A percentile compares a stretch with the other conserved stretches of the same genome.
phyloP scores from a whole-genome alignment of 2,888 invertebrate genomes.

The Adelognathus sp. region DNA sequence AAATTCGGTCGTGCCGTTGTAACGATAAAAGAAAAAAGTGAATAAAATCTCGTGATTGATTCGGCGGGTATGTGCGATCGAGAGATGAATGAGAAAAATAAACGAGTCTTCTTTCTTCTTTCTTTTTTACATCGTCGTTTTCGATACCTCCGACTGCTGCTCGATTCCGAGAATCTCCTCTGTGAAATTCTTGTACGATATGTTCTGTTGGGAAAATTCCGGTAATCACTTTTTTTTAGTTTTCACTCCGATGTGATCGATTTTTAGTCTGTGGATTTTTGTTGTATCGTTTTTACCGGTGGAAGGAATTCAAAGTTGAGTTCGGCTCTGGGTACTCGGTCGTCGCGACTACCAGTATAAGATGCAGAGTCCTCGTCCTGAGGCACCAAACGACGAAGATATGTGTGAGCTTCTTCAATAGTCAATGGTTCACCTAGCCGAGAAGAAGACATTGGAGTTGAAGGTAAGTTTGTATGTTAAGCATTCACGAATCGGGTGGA shows the following conservation, averaged over 20 bases:
- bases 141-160: conserved; percentile 64
- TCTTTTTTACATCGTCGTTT: no score
- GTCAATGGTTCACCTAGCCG: conserved; percentile 68
- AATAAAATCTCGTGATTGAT: conserved; percentile 49
- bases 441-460: neutral
- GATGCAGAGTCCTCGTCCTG: conserved; percentile 50
- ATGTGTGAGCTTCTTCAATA: conserved; percentile 64
- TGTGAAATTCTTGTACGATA: conserved; percentile 77
- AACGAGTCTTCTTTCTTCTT: neutral
- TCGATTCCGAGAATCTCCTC: conserved; percentile 72
- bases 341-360: conserved; percentile 38
- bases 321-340: conserved; percentile 15
- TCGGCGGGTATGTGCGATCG: conserved; percentile 18
- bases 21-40: conserved; percentile 34
- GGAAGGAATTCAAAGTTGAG: conserved; percentile 67
- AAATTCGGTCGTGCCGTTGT: conserved; percentile 44
- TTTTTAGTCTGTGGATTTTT: conserved; percentile 40
- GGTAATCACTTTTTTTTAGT: neutral
- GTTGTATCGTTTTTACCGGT: conserved; percentile 57
- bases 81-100: conserved; percentile 9
- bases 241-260: conserved; percentile 52
- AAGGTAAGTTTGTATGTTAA: no score
- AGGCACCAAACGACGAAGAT: conserved; percentile 64
- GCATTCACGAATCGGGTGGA: no score
- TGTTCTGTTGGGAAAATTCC: conserved; percentile 66